Conservation (phyloP, 2,797 vertebrate genomes). For the Danio aesculapii region DNA sequence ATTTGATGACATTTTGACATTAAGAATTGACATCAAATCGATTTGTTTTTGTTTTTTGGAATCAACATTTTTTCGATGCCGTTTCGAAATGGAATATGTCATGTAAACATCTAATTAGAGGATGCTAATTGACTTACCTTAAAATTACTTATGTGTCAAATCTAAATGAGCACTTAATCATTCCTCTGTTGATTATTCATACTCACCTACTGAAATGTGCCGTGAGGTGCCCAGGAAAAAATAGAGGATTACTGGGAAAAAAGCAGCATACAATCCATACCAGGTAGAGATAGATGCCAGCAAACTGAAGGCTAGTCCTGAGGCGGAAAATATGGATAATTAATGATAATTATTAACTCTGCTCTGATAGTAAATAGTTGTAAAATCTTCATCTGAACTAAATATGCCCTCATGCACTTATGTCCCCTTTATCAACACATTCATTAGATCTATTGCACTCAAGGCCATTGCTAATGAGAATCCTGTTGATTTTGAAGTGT, state of each 20-base stretch:
- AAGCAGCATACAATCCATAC: constrained; percentile 93
- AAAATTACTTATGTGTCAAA: too few relatives aligned
- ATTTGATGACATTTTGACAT: too few relatives aligned
- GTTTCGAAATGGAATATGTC: too few relatives aligned
- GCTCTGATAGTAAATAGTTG: background rate
- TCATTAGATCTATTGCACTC: background rate
- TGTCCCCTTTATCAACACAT: background rate
- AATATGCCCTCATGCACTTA: background rate
- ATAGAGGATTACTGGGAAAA: constrained; percentile 91
- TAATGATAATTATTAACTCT: background rate
- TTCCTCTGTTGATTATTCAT: too few relatives aligned
- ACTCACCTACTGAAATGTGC: constrained; percentile 95
- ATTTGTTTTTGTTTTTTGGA: too few relatives aligned
- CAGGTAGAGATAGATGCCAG: constrained; percentile 86
- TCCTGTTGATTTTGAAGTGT: background rate
- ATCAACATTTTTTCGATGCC: too few relatives aligned
- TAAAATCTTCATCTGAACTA: background rate
- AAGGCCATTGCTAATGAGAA: background rate
- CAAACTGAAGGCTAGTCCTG: constrained; percentile 94
- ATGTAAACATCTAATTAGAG: too few relatives aligned
- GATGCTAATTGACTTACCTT: too few relatives aligned
- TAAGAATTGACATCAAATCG: too few relatives aligned
- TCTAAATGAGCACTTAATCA: too few relatives aligned
- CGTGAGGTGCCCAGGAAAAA: constrained; percentile 94
- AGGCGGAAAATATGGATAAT: constrained; percentile 7